Percentiles rank a stretch among this genome's conserved stretches.
Evolutionary conservation across 2,797 vertebrate genomes (phyloP).

Genomic region (Selene dorsalis): DNA sequence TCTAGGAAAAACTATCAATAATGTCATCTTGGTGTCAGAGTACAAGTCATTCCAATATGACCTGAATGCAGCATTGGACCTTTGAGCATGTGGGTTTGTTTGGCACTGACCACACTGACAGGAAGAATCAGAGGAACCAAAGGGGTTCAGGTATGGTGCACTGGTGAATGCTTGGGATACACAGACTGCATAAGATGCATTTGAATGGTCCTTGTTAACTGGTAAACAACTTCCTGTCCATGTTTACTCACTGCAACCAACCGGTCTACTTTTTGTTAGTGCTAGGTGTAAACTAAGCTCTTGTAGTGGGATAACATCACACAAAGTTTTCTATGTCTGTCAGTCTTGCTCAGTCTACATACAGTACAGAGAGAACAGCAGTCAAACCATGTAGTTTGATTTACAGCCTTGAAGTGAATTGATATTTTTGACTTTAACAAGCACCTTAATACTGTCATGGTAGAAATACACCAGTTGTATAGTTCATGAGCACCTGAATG

Average conservation of each 20-base stretch:
- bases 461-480: conserved; percentile 64
- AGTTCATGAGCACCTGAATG: conserved; percentile 74
- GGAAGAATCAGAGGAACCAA: conserved; percentile 39
- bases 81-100: conserved; percentile 45
- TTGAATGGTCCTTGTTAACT: conserved; percentile 45
- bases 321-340: conserved; percentile 34
- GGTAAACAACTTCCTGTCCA: conserved; percentile 44
- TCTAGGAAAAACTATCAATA: background rate
- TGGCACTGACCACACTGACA: conserved; percentile 52
- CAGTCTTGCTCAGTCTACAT: conserved; percentile 49
- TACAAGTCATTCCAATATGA: conserved; percentile 27
- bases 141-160: conserved; percentile 34
- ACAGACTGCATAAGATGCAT: conserved; percentile 55
- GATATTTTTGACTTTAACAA: conserved; percentile 55
- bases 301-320: conserved; percentile 49
- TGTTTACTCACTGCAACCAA: conserved; percentile 26
- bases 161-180: conserved; percentile 43
- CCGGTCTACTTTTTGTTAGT: conserved; percentile 26
- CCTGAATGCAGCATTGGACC: conserved; percentile 59
- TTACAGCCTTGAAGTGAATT: conserved; percentile 51
- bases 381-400: conserved; percentile 46
- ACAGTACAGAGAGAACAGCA: conserved; percentile 64
- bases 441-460: conserved; percentile 67
- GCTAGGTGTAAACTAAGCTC: conserved; percentile 31
- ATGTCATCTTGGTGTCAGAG: conserved; percentile 2